Evolutionary conservation across 2,888 invertebrate genomes (phyloP).

Genomic region (Nysson spinosus): DNA sequence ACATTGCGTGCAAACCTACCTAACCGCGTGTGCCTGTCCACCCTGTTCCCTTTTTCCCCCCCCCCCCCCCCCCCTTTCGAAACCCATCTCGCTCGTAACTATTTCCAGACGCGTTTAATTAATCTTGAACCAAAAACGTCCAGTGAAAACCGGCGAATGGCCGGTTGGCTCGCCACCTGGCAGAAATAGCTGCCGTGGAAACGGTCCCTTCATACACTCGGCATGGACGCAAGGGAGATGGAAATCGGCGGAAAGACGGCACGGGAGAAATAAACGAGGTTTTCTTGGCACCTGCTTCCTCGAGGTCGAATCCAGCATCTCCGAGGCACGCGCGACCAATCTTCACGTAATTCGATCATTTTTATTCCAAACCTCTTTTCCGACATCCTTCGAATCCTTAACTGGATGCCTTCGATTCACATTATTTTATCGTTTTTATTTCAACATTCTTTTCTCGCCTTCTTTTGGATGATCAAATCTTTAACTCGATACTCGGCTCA

Average conservation of each 20-base stretch:
- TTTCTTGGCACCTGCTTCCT: slow-evolving; percentile 23
- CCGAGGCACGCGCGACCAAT: no score
- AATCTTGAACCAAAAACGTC: slow-evolving; percentile 74
- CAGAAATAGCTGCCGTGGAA: slow-evolving; percentile 70
- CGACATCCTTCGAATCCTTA: no score
- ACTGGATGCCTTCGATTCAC: no score
- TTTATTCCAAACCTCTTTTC: no score
- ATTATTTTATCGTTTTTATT: no score
- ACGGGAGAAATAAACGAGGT: slow-evolving; percentile 53
- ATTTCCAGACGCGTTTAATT: slow-evolving; percentile 74
- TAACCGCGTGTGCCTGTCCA: slow-evolving; percentile 43
- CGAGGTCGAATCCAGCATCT: not conserved
- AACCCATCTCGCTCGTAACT: slow-evolving; percentile 51
- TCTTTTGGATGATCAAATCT: no score
- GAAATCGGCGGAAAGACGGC: slow-evolving; percentile 1
- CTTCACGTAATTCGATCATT: no score
- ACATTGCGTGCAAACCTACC: slow-evolving; percentile 57
- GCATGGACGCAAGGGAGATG: slow-evolving; percentile 21
- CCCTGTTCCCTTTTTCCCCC: slow-evolving; percentile 21
- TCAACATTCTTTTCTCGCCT: no score
- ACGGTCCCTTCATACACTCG: slow-evolving; percentile 37
- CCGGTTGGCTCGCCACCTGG: slow-evolving; percentile 64
- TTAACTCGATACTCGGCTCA: no score
- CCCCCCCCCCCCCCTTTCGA: not conserved
- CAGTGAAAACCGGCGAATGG: slow-evolving; percentile 62